Conservation (phyloP, 2,113 vertebrate genomes). For the Podiceps cristatus region DNA sequence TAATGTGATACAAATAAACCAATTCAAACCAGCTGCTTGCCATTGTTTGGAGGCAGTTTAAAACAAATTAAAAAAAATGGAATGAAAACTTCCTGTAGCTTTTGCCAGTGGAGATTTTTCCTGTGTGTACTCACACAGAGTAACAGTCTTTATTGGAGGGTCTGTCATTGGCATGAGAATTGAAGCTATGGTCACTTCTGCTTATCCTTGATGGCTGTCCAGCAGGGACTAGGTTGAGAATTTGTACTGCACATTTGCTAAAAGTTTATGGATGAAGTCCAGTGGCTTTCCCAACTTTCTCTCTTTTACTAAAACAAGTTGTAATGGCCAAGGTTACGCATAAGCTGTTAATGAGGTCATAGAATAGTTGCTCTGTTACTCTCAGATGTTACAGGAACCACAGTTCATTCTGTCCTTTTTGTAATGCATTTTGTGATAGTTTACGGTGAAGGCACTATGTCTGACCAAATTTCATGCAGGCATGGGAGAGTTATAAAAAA, state of each 20-base stretch:
- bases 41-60: background rate
- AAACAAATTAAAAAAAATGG: background rate
- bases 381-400: background rate
- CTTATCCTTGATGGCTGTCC: background rate
- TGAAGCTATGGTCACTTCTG: background rate
- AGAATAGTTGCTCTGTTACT: background rate
- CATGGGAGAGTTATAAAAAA: background rate
- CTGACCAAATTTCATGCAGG: constrained; percentile 3
- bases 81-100: background rate
- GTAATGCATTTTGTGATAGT: background rate
- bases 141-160: background rate
- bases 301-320: background rate
- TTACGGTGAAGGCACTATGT: background rate
- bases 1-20: background rate
- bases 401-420: background rate
- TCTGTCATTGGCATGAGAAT: background rate
- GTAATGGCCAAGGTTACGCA: background rate
- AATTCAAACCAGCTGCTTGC: background rate
- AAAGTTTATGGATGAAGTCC: background rate
- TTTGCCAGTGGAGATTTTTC: background rate
- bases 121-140: background rate
- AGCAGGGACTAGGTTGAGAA: background rate
- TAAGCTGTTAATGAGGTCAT: constrained; percentile 41
- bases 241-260: background rate
- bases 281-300: background rate